Percentiles rank a stretch among this genome's conserved stretches.
phyloP scores from a whole-genome alignment of 2,113 vertebrate species.

The mouse (Mus musculus) region GRCm39 chr1:93625001-93625500 shows the following conservation, averaged over 20 bases:
- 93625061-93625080: not conserved
- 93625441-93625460: not conserved
- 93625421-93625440: not conserved
- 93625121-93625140: no score
- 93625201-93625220: not conserved
- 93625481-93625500: no score
- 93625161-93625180: not conserved
- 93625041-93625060: not conserved
- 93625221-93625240: not conserved
- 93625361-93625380: not conserved
- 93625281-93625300: not conserved
- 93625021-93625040: not conserved
- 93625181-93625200: not conserved
- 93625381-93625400: no score
- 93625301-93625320: not conserved
- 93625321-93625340: not conserved
- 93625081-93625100: not conserved
- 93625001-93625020: not conserved
- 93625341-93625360: not conserved
- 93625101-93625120: no score
- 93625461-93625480: not conserved
- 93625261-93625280: not conserved
- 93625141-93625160: no score
- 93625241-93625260: not conserved
- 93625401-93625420: not conserved